A percentile compares a stretch with the other conserved stretches of the same genome.
These are phyloP conservation scores for Horisme vitalbata DNA, from an alignment of 2,888 invertebrate species.

Conservation along the genomic window DNA sequence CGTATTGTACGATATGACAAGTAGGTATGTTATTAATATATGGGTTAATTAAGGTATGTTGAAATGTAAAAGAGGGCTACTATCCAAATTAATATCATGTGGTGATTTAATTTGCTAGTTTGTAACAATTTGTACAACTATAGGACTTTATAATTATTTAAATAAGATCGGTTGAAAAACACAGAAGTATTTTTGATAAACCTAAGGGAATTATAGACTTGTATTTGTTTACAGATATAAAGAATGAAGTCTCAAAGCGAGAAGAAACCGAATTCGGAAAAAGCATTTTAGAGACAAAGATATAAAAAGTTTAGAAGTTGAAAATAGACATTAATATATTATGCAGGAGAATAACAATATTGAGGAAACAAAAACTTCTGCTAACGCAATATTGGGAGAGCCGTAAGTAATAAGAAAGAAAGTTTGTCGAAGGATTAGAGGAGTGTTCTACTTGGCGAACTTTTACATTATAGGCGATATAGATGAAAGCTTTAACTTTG, in stretches of 20 bases:
- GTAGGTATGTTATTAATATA: not conserved
- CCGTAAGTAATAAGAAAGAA: constrained; percentile 51
- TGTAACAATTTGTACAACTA: not conserved
- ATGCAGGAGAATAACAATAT: constrained; percentile 15
- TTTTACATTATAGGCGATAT: constrained; percentile 65
- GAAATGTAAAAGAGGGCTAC: too few relatives aligned
- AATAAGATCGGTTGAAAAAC: too few relatives aligned
- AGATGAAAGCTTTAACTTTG: constrained; percentile 61
- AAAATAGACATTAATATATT: not conserved
- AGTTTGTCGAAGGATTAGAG: constrained; percentile 62
- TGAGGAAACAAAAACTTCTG: constrained; percentile 34
- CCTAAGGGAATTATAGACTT: too few relatives aligned
- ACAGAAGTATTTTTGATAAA: too few relatives aligned
- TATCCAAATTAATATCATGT: not conserved
- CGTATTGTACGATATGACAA: not conserved
- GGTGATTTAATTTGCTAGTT: not conserved
- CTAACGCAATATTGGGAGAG: constrained; percentile 43
- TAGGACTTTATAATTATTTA: not conserved
- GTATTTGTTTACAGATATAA: too few relatives aligned
- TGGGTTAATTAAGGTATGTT: too few relatives aligned
- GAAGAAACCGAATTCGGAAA: too few relatives aligned
- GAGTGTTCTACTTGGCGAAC: constrained; percentile 64
- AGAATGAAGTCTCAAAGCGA: too few relatives aligned
- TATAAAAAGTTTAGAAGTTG: not conserved
- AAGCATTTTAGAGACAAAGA: not conserved